Evolutionary conservation across 2,113 vertebrate species (phyloP).

Genomic region (Penelope pileata): DNA sequence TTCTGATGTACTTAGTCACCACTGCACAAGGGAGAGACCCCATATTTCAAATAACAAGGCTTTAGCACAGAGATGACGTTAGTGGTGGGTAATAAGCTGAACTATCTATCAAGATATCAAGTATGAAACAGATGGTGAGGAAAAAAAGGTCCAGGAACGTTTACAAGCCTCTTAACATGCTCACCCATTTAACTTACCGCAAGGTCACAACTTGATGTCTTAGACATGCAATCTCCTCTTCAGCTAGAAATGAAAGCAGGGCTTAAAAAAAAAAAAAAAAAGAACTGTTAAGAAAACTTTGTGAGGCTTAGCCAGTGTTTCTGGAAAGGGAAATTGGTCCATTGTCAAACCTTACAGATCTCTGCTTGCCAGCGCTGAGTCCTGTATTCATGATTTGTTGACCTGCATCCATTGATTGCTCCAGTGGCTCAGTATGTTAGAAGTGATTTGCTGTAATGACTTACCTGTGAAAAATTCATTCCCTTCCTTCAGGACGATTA

Average conservation of each 20-base stretch:
- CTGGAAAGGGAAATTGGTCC: conserved; percentile 14
- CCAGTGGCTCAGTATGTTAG: not conserved
- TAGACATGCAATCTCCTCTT: conserved; percentile 47
- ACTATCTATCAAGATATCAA: conserved; percentile 79
- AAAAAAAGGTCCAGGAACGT: conserved; percentile 62
- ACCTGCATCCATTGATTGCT: not conserved
- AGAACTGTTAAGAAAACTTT: not conserved
- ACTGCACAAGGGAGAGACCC: conserved; percentile 73
- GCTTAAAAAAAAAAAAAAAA: not conserved
- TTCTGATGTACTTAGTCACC: conserved; percentile 79
- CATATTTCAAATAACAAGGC: conserved; percentile 76
- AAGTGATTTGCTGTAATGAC: not conserved
- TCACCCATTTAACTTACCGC: conserved; percentile 67
- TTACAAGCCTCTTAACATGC: conserved; percentile 60
- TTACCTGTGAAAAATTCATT: not conserved
- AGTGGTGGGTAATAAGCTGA: conserved; percentile 75
- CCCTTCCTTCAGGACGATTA: not conserved
- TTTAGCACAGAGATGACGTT: conserved; percentile 73
- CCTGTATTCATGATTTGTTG: not conserved
- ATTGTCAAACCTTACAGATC: not conserved
- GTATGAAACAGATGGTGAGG: conserved; percentile 74
- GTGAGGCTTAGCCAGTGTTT: not conserved
- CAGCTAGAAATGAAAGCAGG: conserved; percentile 23
- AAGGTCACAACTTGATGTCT: conserved; percentile 67
- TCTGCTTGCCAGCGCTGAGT: not conserved